Base-by-base conservation (phyloP, 2,113 vertebrate species). In the Chaetodon trifascialis region DNA sequence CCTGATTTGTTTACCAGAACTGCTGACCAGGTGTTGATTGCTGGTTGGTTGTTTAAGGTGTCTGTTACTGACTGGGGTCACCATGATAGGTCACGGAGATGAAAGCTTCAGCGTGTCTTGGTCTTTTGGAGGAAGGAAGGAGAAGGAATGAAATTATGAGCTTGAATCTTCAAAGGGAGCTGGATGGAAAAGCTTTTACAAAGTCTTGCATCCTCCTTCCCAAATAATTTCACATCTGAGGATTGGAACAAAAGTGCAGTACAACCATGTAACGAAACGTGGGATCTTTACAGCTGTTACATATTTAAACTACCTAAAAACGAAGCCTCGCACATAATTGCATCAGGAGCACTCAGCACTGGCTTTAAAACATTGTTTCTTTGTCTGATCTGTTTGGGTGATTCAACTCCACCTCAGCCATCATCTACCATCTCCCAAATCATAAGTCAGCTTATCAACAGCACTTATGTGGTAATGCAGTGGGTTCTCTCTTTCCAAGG, bases 1-100 rank as follows among this genome's bases (percentile, higher is more conserved):
- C 51, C 65, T 85, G 88, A 92, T 93, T 90, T 91, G 90, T 93
- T 93, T 91, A 90, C 88, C 38, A 69, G 83, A 75, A 73, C 75
- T 64, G 21, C 74, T 80, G 82, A 62, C 83, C 83, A 80, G 84
- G 72, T 79, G 55, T 74, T 85, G 83, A 83, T 86, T 79, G 76
- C 44, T 51, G 79, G 79, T 82, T 87, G 83, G 76, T 81, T 80
- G 80, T 82, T 86, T 62, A 74, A 69, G 77, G 71, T 40, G 60
- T 60, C 77, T 74, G 65, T 79, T 30, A n/a, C 66, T 73, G 81
- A 88, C 81, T 90, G 82, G 71, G 64, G 70, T 80, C 73, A 44
- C 19, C 63, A 65, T 52, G 71, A 77, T 51, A 76, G 83, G 83
- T 88, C 86, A 70, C 67, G 4, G 51, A 92, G 92, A 93, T 94